Percentiles rank a stretch among this genome's conserved stretches.
Evolutionary conservation across 2,797 vertebrate genomes (phyloP).

Genomic region (Anniella stebbinsi): DNA sequence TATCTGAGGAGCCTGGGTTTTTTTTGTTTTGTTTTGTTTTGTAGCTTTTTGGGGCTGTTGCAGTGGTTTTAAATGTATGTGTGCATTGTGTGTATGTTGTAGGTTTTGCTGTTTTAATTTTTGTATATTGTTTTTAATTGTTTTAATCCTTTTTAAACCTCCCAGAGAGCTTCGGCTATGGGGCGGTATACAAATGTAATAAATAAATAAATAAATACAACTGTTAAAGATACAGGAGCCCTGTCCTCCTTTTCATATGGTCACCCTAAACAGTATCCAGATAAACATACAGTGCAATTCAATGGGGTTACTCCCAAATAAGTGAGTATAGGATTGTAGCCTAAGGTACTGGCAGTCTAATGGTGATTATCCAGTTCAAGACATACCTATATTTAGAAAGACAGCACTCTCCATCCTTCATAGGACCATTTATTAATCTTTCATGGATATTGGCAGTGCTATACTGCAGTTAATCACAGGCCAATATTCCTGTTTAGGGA

Average conservation of each 20-base stretch:
- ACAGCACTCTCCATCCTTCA: slow-evolving; percentile 27
- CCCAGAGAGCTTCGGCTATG: no score
- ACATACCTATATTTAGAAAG: slow-evolving; percentile 10
- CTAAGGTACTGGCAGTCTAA: not conserved
- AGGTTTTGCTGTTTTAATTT: no score
- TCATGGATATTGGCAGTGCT: slow-evolving; percentile 17
- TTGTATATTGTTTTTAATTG: no score
- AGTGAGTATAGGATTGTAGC: not conserved
- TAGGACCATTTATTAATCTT: slow-evolving; percentile 37
- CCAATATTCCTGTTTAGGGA: not conserved
- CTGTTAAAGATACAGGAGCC: no score
- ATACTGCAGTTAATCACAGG: not conserved
- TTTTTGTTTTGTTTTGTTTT: no score
- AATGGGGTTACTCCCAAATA: not conserved
- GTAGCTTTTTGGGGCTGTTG: no score
- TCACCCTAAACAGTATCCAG: not conserved
- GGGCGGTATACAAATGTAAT: no score
- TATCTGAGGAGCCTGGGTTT: no score
- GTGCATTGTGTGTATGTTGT: no score
- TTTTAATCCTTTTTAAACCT: no score
- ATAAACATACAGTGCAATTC: not conserved
- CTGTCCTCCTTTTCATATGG: not conserved
- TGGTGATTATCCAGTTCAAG: slow-evolving; percentile 37
- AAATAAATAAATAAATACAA: no score
- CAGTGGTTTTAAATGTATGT: no score